Percentiles rank a stretch among this genome's conserved stretches.
Conservation (phyloP, 2,113 vertebrate genomes). For the Callaeas wilsoni region DNA sequence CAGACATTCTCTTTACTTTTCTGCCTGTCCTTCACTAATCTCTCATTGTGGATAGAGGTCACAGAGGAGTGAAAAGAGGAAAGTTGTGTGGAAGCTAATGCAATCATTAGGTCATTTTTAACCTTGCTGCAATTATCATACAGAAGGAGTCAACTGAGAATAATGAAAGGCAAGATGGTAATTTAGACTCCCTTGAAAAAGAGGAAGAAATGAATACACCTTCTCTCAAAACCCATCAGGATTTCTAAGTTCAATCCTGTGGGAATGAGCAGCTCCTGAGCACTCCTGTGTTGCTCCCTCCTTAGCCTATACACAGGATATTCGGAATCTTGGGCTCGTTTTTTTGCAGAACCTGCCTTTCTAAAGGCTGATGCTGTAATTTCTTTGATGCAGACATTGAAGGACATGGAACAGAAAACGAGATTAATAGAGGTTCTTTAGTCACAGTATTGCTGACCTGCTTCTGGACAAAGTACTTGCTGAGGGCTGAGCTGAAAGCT, state of each 20-base stretch:
- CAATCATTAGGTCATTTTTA: conserved; percentile 52
- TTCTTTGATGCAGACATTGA: background rate
- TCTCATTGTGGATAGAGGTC: conserved; percentile 19
- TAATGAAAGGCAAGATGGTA: background rate
- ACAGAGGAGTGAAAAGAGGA: background rate
- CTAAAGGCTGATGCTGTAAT: background rate
- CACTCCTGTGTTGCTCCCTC: background rate
- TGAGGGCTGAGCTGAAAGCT: background rate
- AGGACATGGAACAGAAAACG: background rate
- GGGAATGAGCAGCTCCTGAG: background rate
- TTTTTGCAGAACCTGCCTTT: background rate
- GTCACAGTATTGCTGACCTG: background rate
- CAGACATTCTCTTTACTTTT: conserved; percentile 26
- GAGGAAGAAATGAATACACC: background rate
- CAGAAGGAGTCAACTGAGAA: conserved; percentile 1
- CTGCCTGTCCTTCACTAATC: conserved; percentile 29
- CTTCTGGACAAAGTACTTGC: background rate
- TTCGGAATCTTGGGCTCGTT: background rate
- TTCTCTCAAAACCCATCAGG: background rate
- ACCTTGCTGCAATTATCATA: conserved; percentile 35
- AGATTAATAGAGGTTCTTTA: background rate
- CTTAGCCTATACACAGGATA: background rate
- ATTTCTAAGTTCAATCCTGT: background rate
- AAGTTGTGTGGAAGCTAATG: conserved; percentile 39
- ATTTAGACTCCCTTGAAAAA: conserved; percentile 26